Base-by-base conservation (phyloP, 2,888 invertebrate species). In the Aethes cnicana region DNA sequence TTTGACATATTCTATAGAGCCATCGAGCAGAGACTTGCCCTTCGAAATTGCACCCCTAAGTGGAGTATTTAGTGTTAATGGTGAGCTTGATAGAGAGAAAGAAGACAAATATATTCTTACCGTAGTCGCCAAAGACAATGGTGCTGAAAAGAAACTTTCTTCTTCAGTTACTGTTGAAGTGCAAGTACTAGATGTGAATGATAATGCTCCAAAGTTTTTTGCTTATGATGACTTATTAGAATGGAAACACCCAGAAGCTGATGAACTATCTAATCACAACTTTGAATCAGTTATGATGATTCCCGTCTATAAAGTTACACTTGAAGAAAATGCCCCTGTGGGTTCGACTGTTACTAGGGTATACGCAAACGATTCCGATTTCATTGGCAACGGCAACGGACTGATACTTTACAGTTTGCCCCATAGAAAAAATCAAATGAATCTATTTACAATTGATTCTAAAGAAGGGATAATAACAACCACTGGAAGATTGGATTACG, bases 331-430 rank as follows among this genome's bases (percentile, higher is more conserved):
- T 70, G 91, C 93, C 8, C 93, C 94, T 2, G 90, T 95, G 0
- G 96, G 96, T 6, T 93, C 94, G 26, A 86, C 93, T 33, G 93
- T 97, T 0, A 92, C 93, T 0, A 93, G 92, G 77, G 92, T 97
- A 1, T 93, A 92, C 55, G 97, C 97, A 0, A 96, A 96, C 58
- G 97, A 97, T 78, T 93, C 95, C 8, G 97, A 97, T 74, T 95
- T 95, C 62, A 82, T 93, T 32, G 95, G 95, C 1, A 96, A 96
- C 68, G 96, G 96, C n/a, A 97, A 97, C 68, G 96, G 96, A 0
- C 80, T 96, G 32, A 92, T 97, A 2, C 81, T 96, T 0, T 97
- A 94, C 61, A 94, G 95, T 62, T 86, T 96, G 33, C 92, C 93
- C 0, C 92, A 94, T 54, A 90, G 90, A 56, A 93, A 92, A 56